Evolutionary conservation across 2,888 invertebrate species (phyloP).

Genomic region (Hyles lineata): DNA sequence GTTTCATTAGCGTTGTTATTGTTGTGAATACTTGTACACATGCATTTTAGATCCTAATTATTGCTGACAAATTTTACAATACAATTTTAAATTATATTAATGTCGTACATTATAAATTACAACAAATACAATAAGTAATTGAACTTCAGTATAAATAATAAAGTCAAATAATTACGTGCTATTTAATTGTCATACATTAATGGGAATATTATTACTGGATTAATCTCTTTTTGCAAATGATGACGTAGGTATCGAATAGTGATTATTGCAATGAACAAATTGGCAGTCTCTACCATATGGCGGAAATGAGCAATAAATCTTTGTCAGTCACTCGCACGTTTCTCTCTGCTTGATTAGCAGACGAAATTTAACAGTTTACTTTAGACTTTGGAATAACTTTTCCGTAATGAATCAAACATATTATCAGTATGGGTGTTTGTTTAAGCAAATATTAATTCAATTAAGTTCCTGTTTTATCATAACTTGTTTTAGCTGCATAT

Average conservation of each 20-base stretch:
- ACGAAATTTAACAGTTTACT: background rate
- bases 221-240: background rate
- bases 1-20: background rate
- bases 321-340: constrained; percentile 15
- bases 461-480: background rate
- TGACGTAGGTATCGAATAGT: background rate
- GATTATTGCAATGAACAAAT: constrained; percentile 11
- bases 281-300: constrained; percentile 14
- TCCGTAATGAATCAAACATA: no score
- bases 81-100: no score
- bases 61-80: no score
- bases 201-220: background rate
- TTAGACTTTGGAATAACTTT: background rate
- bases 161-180: no score
- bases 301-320: constrained; percentile 23
- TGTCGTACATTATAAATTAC: no score
- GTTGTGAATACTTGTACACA: background rate
- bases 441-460: background rate
- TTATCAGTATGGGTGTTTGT: background rate
- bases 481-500: background rate
- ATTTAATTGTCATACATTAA: background rate
- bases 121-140: no score
- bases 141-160: no score
- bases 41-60: no score
- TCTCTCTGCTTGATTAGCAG: background rate